Conservation (phyloP, 2,113 vertebrate species). For the Bothrops jararaca region DNA sequence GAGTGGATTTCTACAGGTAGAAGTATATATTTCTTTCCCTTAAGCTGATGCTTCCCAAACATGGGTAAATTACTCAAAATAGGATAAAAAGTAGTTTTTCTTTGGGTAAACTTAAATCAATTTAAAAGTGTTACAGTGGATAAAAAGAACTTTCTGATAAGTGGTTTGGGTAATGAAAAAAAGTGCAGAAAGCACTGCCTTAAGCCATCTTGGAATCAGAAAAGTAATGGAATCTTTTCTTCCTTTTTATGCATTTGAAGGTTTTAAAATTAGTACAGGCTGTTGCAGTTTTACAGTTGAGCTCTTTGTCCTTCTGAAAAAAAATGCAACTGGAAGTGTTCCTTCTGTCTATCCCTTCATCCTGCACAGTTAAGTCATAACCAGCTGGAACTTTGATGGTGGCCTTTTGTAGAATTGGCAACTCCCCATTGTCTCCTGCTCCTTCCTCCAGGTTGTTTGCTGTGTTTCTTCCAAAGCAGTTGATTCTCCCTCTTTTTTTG, state of each 20-base stretch:
- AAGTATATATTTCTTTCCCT: neutral
- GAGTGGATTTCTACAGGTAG: neutral
- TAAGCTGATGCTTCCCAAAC: neutral
- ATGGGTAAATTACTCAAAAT: neutral
- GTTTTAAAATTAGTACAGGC: constrained; percentile 4
- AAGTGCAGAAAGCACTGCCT: neutral
- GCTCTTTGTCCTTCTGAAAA: neutral
- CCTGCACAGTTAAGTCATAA: constrained; percentile 26
- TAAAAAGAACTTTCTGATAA: neutral
- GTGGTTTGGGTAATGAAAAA: neutral
- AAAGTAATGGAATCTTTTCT: neutral
- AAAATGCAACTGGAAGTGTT: neutral
- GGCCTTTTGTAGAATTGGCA: neutral
- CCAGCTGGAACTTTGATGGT: neutral
- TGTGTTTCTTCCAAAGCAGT: neutral
- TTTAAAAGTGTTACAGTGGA: neutral
- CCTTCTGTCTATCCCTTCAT: constrained; percentile 20
- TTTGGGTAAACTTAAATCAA: too few species aligned
- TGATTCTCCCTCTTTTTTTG: neutral
- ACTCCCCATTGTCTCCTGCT: neutral
- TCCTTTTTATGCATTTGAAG: neutral
- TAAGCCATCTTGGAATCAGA: neutral
- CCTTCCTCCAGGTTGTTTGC: neutral
- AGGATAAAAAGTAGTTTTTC: neutral
- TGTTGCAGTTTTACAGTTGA: neutral